A percentile compares a stretch with the other conserved stretches of the same genome.
phyloP scores from a whole-genome alignment of 2,113 vertebrate genomes.

The Pomatostomus ruficeps region DNA sequence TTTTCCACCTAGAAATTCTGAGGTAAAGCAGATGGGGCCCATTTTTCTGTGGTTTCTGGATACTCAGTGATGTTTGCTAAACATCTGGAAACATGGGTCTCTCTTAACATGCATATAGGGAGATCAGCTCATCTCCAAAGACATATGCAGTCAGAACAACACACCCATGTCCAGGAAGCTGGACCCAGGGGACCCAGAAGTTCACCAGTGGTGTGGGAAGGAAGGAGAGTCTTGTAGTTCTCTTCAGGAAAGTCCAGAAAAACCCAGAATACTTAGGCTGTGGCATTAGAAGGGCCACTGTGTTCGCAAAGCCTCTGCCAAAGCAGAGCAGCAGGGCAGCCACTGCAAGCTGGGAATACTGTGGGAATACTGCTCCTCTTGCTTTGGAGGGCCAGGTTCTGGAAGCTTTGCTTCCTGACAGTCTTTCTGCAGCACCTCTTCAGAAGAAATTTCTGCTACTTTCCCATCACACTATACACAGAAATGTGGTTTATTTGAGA shows the following conservation, averaged over 20 bases:
- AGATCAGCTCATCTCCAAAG: neutral
- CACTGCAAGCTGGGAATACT: neutral
- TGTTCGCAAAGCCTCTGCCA: neutral
- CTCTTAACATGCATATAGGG: neutral
- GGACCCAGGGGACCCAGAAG: neutral
- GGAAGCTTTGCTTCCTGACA: neutral
- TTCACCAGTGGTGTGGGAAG: neutral
- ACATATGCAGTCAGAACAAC: neutral
- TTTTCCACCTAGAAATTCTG: neutral
- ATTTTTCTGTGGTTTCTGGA: neutral
- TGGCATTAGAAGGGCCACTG: neutral
- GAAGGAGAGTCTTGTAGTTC: neutral
- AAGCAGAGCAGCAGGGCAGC: accelerated
- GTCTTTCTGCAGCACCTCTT: neutral
- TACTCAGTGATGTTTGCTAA: neutral
- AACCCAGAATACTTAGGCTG: accelerated
- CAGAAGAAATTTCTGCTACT: neutral
- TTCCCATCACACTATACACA: neutral
- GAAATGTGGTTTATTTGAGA: neutral
- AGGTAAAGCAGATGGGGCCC: neutral
- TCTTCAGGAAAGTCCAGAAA: neutral
- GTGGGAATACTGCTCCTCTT: neutral
- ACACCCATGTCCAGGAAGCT: neutral
- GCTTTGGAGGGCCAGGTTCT: neutral
- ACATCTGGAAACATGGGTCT: neutral